Conservation (phyloP, 1,140 invertebrate genomes). For the Calliphora vicina region DNA sequence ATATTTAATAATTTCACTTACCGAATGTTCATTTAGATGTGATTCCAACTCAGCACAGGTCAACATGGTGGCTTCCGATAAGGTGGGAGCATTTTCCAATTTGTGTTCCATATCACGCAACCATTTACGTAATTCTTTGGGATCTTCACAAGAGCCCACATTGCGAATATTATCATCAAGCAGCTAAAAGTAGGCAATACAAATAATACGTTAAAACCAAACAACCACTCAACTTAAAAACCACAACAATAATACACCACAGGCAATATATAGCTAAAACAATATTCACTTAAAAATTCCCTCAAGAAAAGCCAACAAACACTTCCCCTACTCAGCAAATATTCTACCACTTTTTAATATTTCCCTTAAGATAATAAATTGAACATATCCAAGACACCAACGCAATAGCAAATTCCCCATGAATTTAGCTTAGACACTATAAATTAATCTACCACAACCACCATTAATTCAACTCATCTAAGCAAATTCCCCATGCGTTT, state of each 20-base stretch:
- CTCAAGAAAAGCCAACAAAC: too few species aligned
- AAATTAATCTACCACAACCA: not conserved
- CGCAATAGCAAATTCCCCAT: too few species aligned
- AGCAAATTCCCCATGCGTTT: too few species aligned
- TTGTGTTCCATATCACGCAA: constrained; percentile 66
- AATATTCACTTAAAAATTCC: too few species aligned
- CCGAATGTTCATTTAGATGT: constrained; percentile 59
- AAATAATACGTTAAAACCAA: constrained; percentile 14
- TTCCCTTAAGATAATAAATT: too few species aligned
- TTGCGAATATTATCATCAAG: constrained; percentile 53
- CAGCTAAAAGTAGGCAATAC: constrained; percentile 43
- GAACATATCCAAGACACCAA: too few species aligned
- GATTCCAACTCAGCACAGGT: constrained; percentile 55
- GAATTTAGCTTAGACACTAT: too few species aligned
- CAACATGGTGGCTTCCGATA: constrained; percentile 53
- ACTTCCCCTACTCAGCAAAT: too few species aligned
- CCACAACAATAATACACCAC: too few species aligned
- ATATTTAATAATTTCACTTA: constrained; percentile 43
- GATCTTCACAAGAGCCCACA: constrained; percentile 57
- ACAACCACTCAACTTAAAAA: not conserved
- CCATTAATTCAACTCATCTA: too few species aligned
- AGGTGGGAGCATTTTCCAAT: constrained; percentile 52
- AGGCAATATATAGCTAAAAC: too few species aligned
- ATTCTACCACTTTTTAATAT: too few species aligned
- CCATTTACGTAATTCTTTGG: constrained; percentile 65